phyloP scores from a whole-genome alignment of 2,113 vertebrate genomes.

The Bubalus kerabau region DNA sequence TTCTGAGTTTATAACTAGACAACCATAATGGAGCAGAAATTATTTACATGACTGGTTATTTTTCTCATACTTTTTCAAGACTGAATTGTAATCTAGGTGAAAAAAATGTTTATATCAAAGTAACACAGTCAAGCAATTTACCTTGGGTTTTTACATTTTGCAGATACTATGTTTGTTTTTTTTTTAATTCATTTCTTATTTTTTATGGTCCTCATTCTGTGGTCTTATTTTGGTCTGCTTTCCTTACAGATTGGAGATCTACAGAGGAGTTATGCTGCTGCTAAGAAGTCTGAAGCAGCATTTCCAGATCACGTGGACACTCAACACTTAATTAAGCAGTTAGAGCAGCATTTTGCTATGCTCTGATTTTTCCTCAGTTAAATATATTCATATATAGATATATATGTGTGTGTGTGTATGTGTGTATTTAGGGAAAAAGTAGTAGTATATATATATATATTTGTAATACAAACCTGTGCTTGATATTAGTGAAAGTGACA shows the following conservation, averaged over 20 bases:
- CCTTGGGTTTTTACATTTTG: background rate
- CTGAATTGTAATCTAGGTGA: slow-evolving; percentile 11
- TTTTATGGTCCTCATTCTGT: background rate
- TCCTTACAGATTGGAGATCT: slow-evolving; percentile 91
- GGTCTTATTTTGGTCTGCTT: background rate
- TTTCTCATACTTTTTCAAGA: background rate
- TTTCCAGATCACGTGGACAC: slow-evolving; percentile 97
- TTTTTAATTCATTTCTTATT: background rate
- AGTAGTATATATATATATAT: background rate
- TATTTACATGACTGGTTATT: slow-evolving; percentile 17
- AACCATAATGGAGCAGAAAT: background rate
- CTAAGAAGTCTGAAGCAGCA: slow-evolving; percentile 88
- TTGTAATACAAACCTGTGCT: background rate
- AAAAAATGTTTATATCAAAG: background rate
- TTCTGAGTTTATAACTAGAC: slow-evolving; percentile 1
- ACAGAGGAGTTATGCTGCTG: slow-evolving; percentile 93
- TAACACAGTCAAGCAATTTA: background rate
- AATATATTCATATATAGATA: background rate
- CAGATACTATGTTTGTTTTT: background rate
- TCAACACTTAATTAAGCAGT: slow-evolving; percentile 90
- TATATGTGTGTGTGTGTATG: too few species aligned
- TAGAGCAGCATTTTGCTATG: slow-evolving; percentile 91
- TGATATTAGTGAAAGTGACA: background rate
- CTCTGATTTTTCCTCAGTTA: slow-evolving; percentile 78
- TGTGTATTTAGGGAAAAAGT: background rate